Evolutionary conservation across 2,797 vertebrate genomes (phyloP).

Genomic region (Macropus fuliginosus): DNA sequence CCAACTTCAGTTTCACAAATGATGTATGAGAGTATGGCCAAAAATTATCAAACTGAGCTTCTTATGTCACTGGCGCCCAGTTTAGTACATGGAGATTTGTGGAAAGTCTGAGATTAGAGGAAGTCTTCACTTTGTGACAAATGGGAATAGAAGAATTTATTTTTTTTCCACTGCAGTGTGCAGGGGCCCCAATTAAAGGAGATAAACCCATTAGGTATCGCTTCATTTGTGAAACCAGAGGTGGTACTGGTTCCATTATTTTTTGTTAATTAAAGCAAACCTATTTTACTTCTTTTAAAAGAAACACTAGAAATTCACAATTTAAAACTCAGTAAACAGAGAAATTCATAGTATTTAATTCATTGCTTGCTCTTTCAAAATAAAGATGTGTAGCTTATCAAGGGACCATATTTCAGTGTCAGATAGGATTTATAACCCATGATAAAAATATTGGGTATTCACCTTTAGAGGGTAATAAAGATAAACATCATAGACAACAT

Average conservation of each 20-base stretch:
- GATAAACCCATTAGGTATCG: constrained; percentile 56
- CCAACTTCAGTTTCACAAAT: constrained; percentile 83
- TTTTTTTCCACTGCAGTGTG: constrained; percentile 15
- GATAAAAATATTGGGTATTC: constrained; percentile 33
- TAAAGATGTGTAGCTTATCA: constrained; percentile 30
- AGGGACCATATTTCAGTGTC: constrained; percentile 30
- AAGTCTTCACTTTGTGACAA: constrained; percentile 71
- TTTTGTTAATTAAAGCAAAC: constrained; percentile 53
- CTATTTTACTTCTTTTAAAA: constrained; percentile 26
- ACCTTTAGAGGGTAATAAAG: constrained; percentile 41
- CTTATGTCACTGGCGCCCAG: constrained; percentile 62
- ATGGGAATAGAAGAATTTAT: constrained; percentile 53
- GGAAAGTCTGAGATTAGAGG: constrained; percentile 63
- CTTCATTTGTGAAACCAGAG: constrained; percentile 83
- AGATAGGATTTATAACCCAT: constrained; percentile 23
- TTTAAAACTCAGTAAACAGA: constrained; percentile 61
- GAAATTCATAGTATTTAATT: constrained; percentile 14
- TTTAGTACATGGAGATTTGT: constrained; percentile 73
- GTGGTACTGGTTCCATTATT: constrained; percentile 71
- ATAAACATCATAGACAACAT: constrained; percentile 41
- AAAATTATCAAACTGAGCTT: constrained; percentile 71
- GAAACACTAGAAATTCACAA: constrained; percentile 45
- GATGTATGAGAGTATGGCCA: constrained; percentile 67
- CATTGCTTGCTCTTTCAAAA: constrained; percentile 24
- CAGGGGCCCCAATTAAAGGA: constrained; percentile 20